A percentile compares a stretch with the other conserved stretches of the same genome.
These are phyloP conservation scores for Nannobrachium achirus DNA, from an alignment of 2,113 vertebrate genomes.

Conservation along the genomic window DNA sequence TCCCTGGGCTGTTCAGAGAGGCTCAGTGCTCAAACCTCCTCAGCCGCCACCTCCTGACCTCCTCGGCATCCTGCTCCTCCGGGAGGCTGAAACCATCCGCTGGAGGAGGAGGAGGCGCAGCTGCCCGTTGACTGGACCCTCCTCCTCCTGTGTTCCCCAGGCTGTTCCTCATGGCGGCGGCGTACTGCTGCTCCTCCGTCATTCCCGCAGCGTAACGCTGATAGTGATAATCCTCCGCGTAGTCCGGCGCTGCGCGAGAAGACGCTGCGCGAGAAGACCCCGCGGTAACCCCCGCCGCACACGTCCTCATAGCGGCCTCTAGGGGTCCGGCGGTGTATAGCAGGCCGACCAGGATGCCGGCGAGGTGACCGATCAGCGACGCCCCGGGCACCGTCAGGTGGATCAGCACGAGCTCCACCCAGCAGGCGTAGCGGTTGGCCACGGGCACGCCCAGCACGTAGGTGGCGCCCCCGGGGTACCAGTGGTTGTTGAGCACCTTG, in stretches of 20 bases:
- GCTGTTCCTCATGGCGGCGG: slow-evolving; percentile 88
- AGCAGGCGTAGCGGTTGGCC: slow-evolving; percentile 87
- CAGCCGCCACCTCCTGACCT: slow-evolving; percentile 66
- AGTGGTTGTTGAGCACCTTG: slow-evolving; percentile 93
- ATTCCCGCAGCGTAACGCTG: slow-evolving; percentile 80
- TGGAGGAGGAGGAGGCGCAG: slow-evolving; percentile 29
- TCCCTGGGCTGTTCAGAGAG: no score
- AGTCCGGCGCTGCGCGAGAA: slow-evolving; percentile 53
- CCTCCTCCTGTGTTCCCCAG: slow-evolving; percentile 82
- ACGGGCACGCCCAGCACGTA: slow-evolving; percentile 84
- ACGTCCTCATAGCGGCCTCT: slow-evolving; percentile 82
- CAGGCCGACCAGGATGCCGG: slow-evolving; percentile 93
- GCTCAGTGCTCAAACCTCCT: slow-evolving; percentile 67
- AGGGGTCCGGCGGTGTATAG: slow-evolving; percentile 90
- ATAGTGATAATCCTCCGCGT: slow-evolving; percentile 5
- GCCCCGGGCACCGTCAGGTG: slow-evolving; percentile 86
- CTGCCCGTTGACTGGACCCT: slow-evolving; percentile 19
- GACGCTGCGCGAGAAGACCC: not conserved
- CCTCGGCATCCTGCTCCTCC: slow-evolving; percentile 49
- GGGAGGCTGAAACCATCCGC: slow-evolving; percentile 45
- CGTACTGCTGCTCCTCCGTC: slow-evolving; percentile 88
- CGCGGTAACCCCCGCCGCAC: slow-evolving; percentile 84
- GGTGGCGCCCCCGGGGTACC: slow-evolving; percentile 84
- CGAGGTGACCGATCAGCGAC: slow-evolving; percentile 91
- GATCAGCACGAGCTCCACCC: slow-evolving; percentile 92